Evolutionary conservation across 92 coral and sea anemone species (phyloP).

Genomic region (Epizoanthus scotinus): DNA sequence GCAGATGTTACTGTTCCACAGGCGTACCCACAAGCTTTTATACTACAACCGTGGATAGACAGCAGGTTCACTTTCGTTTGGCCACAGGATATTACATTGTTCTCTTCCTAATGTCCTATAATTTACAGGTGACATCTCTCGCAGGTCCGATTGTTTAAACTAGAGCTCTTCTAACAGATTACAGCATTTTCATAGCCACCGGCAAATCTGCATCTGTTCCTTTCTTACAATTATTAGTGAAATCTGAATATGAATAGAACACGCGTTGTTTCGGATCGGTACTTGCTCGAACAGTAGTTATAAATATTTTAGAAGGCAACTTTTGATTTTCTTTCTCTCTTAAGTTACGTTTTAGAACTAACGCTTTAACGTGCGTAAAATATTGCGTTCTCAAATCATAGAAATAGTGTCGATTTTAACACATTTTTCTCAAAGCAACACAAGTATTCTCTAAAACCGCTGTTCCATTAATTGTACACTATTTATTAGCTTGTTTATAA

Average conservation of each 20-base stretch:
- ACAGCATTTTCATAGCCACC: too few relatives aligned
- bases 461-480: neutral
- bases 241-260: constrained; percentile 17
- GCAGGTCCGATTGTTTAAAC: too few relatives aligned
- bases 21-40: too few relatives aligned
- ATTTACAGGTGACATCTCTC: too few relatives aligned
- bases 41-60: too few relatives aligned
- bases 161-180: too few relatives aligned
- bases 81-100: too few relatives aligned
- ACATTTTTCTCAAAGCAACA: neutral
- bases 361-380: neutral
- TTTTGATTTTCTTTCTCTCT: neutral
- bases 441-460: neutral
- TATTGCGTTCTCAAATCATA: neutral
- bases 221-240: too few relatives aligned
- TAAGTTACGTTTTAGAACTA: neutral
- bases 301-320: neutral
- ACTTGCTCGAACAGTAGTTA: neutral
- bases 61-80: too few relatives aligned
- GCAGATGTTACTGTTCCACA: too few relatives aligned
- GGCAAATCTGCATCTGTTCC: too few relatives aligned
- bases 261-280: neutral
- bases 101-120: too few relatives aligned
- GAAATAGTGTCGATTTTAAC: neutral
- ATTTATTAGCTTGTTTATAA: neutral